These are phyloP conservation scores for Oceanites oceanicus DNA, from an alignment of 2,113 vertebrate species.

Conservation along the genomic window DNA sequence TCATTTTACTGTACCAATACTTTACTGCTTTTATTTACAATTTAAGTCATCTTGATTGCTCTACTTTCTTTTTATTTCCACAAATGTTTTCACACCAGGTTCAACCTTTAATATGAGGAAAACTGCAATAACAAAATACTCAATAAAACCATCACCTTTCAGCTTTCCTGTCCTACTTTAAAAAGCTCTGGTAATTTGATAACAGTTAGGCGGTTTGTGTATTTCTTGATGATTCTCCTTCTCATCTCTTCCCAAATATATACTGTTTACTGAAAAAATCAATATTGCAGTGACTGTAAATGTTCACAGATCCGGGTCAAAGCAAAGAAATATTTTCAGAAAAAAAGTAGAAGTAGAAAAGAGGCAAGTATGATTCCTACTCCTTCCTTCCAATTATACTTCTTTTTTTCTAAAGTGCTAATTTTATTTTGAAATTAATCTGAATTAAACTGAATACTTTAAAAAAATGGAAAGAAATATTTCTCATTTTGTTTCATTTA, in stretches of 20 bases:
- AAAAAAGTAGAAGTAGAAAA: neutral
- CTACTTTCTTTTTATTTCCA: neutral
- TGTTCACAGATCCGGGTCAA: neutral
- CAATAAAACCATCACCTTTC: neutral
- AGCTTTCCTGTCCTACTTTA: neutral
- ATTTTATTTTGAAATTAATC: neutral
- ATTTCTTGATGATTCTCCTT: neutral
- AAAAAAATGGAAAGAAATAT: neutral
- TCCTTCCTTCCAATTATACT: neutral
- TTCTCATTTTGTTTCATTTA: neutral
- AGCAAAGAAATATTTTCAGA: neutral
- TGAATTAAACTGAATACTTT: neutral
- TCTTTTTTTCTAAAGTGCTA: neutral
- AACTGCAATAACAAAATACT: neutral
- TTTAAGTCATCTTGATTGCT: neutral
- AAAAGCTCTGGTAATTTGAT: neutral
- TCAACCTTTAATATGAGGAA: neutral
- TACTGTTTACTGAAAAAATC: neutral
- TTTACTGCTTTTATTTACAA: neutral
- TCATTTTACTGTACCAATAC: neutral
- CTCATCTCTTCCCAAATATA: neutral
- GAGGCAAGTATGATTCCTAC: neutral
- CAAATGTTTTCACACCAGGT: neutral
- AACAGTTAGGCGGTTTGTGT: neutral
- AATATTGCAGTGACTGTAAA: neutral